Conservation (phyloP, 1,140 invertebrate genomes). For the Stenopsyche tienmushanensis region DNA sequence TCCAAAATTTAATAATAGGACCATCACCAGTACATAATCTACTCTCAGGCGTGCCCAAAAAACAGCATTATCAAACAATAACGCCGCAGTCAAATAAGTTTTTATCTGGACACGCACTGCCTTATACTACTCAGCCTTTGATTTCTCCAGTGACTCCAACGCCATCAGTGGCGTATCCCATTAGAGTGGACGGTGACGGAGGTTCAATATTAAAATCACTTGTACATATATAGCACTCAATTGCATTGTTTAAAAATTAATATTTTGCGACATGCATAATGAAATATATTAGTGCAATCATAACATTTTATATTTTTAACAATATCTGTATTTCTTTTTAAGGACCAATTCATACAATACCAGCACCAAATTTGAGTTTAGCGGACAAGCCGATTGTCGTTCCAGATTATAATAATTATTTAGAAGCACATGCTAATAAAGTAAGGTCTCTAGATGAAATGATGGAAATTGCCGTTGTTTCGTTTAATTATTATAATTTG, state of each 20-base stretch:
- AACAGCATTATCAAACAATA: not conserved
- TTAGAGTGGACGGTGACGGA: constrained; percentile 36
- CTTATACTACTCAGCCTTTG: constrained; percentile 15
- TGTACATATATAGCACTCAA: constrained; percentile 20
- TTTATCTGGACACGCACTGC: constrained; percentile 1
- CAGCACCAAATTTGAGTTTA: constrained; percentile 73
- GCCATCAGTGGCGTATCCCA: constrained; percentile 25
- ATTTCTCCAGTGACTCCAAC: not conserved
- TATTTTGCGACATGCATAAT: not conserved
- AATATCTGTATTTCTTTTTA: constrained; percentile 9
- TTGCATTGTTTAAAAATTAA: not conserved
- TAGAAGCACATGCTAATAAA: constrained; percentile 9
- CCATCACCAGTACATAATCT: not conserved
- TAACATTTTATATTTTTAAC: not conserved
- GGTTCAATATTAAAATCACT: constrained; percentile 30
- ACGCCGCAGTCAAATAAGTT: constrained; percentile 11
- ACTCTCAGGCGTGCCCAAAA: constrained; percentile 1
- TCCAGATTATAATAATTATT: constrained; percentile 32
- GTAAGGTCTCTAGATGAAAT: not conserved
- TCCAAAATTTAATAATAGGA: constrained; percentile 1
- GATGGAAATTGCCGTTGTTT: not conserved
- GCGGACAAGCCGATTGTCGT: constrained; percentile 54
- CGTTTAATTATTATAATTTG: not conserved
- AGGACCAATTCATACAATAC: constrained; percentile 80
- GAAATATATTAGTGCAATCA: not conserved